Conservation (phyloP, 1,140 invertebrate species). For the Hylaeus volcanicus region DNA sequence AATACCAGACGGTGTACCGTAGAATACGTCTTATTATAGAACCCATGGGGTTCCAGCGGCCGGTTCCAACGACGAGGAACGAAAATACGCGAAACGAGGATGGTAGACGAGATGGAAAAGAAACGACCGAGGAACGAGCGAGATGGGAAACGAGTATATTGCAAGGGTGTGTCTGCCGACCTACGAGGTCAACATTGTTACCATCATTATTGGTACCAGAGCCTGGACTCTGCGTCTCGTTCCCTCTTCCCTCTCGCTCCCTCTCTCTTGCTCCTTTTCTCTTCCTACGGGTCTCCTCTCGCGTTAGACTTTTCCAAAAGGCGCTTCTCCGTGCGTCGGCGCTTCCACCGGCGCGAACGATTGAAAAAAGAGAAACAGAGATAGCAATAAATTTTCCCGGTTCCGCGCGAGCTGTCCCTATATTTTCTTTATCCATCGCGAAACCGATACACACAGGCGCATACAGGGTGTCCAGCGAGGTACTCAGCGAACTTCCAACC, state of each 20-base stretch:
- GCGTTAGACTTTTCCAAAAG: constrained; percentile 28
- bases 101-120: constrained; percentile 25
- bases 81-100: constrained; percentile 44
- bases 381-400: constrained; percentile 46
- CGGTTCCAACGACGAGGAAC: constrained; percentile 41
- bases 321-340: not conserved
- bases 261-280: constrained; percentile 9
- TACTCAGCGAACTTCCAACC: too few species aligned
- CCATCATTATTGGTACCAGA: constrained; percentile 67
- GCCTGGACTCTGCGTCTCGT: constrained; percentile 20
- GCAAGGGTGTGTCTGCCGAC: constrained; percentile 59
- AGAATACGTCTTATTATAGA: constrained; percentile 70
- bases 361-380: constrained; percentile 20
- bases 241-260: not conserved
- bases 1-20: constrained; percentile 62
- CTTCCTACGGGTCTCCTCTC: not conserved
- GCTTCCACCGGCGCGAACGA: constrained; percentile 3
- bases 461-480: too few species aligned
- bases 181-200: constrained; percentile 71
- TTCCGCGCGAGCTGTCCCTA: constrained; percentile 35
- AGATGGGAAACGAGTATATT: constrained; percentile 52
- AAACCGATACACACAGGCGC: constrained; percentile 52
- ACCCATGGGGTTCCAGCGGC: constrained; percentile 49
- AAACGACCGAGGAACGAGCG: not conserved
- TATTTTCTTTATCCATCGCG: constrained; percentile 52